A percentile compares a stretch with the other conserved stretches of the same genome.
Conservation (phyloP, 2,888 invertebrate genomes). For the Eristalis intricaria region DNA sequence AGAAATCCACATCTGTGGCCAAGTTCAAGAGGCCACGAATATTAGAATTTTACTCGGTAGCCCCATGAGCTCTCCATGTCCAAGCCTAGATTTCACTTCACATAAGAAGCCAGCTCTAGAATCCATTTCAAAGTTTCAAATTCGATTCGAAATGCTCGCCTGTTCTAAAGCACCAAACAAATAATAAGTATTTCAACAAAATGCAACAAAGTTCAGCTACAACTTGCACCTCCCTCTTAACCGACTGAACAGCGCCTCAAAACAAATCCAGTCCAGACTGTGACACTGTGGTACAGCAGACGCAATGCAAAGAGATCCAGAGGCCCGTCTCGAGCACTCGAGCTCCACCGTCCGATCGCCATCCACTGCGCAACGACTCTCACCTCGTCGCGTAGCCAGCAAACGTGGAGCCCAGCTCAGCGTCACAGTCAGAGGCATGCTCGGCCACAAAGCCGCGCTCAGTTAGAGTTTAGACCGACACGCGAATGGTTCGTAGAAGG, state of each 20-base stretch:
- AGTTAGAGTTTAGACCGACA: constrained; percentile 68
- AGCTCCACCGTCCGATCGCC: not conserved
- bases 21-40: no score
- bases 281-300: not conserved
- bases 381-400: not conserved
- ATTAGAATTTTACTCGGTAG: no score
- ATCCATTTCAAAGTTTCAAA: no score
- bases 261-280: constrained; percentile 4
- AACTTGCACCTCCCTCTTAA: not conserved
- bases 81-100: no score
- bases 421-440: constrained; percentile 21
- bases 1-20: no score
- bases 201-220: constrained; percentile 10
- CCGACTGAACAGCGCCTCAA: constrained; percentile 9
- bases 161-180: no score
- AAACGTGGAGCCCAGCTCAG: not conserved
- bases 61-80: no score
- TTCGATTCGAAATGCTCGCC: no score
- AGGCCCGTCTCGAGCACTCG: not conserved
- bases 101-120: no score
- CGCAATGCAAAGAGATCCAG: constrained; percentile 11
- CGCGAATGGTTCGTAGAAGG: constrained; percentile 58
- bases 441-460: constrained; percentile 55
- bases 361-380: constrained; percentile 2
- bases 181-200: no score